phyloP scores from a whole-genome alignment of 1,140 invertebrate genomes.

The Penaeus japonicus region DNA sequence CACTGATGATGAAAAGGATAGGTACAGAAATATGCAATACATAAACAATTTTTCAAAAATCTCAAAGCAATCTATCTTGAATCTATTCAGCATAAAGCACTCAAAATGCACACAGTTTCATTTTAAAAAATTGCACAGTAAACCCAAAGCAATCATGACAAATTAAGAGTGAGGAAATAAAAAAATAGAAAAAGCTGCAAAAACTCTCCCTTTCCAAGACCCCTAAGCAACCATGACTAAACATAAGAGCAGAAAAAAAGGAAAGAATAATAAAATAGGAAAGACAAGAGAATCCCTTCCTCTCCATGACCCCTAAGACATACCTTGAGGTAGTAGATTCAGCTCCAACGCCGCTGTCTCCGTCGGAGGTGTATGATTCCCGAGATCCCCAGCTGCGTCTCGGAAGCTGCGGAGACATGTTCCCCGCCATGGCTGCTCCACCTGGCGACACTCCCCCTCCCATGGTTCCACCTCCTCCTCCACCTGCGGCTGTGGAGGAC shows the following conservation, averaged over 20 bases:
- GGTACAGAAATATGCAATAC: too few relatives aligned
- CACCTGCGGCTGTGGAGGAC: constrained; percentile 25
- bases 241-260: neutral
- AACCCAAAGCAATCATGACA: too few relatives aligned
- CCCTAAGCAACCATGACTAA: too few relatives aligned
- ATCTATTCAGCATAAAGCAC: too few relatives aligned
- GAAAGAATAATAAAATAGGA: neutral
- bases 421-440: constrained; percentile 27
- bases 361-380: constrained; percentile 78
- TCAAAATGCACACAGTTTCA: too few relatives aligned
- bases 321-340: constrained; percentile 70
- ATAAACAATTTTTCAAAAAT: too few relatives aligned
- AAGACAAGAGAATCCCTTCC: neutral
- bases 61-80: too few relatives aligned
- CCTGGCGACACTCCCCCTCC: constrained; percentile 22
- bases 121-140: too few relatives aligned
- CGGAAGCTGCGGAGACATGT: constrained; percentile 54
- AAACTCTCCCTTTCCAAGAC: too few relatives aligned
- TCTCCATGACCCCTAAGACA: neutral
- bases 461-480: neutral
- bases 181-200: too few relatives aligned
- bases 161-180: too few relatives aligned
- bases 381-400: constrained; percentile 70
- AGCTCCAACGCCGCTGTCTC: constrained; percentile 81
- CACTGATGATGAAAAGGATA: too few relatives aligned